Evolutionary conservation across 2,888 invertebrate species (phyloP), one percentile per base, ranked within the genome.

Genomic region (Scaptomyza parva): DNA sequence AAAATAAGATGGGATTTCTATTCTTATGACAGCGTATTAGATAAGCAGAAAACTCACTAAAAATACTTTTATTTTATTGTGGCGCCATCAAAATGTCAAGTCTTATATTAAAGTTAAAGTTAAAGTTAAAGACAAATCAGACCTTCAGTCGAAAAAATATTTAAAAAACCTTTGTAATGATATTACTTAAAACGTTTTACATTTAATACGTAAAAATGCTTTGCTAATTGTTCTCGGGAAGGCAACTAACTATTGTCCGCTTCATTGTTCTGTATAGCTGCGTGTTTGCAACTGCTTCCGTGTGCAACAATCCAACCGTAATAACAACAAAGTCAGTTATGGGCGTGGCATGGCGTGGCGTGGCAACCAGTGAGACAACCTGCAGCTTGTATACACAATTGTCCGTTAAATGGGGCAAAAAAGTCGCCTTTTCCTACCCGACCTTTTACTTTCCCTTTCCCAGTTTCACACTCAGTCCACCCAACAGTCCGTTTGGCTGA

Each of bases 381-480:
- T 71, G 76, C 58, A 64, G 66, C 65, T 64, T 65, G 72, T 59
- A 65, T 60, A 53, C 74, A 77, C 74, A 77, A 71, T 79, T 62
- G 67, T 47, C 54, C 45, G 57, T 68, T 64, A 70, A 82, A 69
- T 76, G 73, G 60, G 43, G 72, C 68, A 62, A 48, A 53, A 71
- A 17, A 41, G 55, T 43, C 58, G 20, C 35, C 8, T 4, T 14
- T 4, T 11, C 2, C 11, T 14, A n/a, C 33, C 33, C 11, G 3
- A 0, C 12, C 12, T 12, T 11, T 18, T 3, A 4, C 17, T 0
- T n/a, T 1, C 6, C 3, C 2, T n/a, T 3, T 2, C 0, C 0
- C n/a, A 2, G 2, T 20, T 2, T 5, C 30, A n/a, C 20, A 9
- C 35, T 17, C 18, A 33, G n/a, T 17, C 17, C n/a, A n/a, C n/a